A percentile compares a stretch with the other conserved stretches of the same genome.
These are phyloP conservation scores for Sinocyclocheilus anophthalmus DNA, from an alignment of 2,113 vertebrate genomes.

Conservation along the genomic window DNA sequence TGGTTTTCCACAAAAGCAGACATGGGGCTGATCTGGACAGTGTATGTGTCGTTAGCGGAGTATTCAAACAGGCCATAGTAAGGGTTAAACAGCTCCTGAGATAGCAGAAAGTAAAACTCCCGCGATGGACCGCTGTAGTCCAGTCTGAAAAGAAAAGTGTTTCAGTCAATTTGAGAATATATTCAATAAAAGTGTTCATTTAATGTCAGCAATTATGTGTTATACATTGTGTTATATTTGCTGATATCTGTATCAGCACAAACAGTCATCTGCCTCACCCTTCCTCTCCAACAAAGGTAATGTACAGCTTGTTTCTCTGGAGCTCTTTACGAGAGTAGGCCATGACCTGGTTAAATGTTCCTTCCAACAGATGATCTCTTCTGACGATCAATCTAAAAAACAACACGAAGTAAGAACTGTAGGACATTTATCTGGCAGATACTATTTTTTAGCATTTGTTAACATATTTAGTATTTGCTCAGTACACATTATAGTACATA, in stretches of 20 bases:
- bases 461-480: not conserved
- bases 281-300: constrained; percentile 91
- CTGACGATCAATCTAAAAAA: constrained; percentile 84
- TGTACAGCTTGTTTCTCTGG: constrained; percentile 88
- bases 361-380: constrained; percentile 86
- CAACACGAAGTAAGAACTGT: not conserved
- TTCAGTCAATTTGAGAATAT: not conserved
- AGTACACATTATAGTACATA: too few species aligned
- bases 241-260: not conserved
- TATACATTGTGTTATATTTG: not conserved
- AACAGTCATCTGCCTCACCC: constrained; percentile 71
- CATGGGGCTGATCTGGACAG: constrained; percentile 93
- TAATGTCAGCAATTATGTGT: not conserved
- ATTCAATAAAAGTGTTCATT: not conserved
- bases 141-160: constrained; percentile 73
- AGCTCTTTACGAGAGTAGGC: constrained; percentile 90
- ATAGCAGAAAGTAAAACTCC: constrained; percentile 92
- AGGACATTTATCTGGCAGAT: not conserved
- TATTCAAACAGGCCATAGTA: constrained; percentile 92
- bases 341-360: constrained; percentile 93
- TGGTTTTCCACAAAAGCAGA: constrained; percentile 92
- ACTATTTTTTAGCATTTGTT: not conserved
- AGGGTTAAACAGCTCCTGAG: constrained; percentile 93
- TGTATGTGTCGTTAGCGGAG: constrained; percentile 90
- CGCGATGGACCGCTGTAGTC: constrained; percentile 90